These are phyloP conservation scores for Trichogramma pretiosum DNA, from an alignment of 1,140 invertebrate species.

Conservation along the genomic window DNA sequence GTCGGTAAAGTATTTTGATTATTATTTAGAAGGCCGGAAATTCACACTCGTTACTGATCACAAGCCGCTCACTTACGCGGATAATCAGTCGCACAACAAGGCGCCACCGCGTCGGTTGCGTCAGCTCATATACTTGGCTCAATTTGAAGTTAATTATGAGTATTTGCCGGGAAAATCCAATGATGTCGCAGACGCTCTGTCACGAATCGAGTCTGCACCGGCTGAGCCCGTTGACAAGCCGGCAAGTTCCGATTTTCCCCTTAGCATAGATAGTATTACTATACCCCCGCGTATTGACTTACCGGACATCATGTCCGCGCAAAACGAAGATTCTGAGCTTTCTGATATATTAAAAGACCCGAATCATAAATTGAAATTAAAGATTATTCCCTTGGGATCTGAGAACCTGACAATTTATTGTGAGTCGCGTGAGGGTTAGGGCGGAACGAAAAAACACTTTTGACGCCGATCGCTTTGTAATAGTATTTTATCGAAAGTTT, in stretches of 20 bases:
- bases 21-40: constrained; percentile 24
- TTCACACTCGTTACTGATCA: constrained; percentile 19
- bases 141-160: neutral
- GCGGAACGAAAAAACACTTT: too few relatives aligned
- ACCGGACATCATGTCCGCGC: too few relatives aligned
- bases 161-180: neutral
- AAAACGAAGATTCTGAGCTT: neutral
- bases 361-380: neutral
- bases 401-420: neutral
- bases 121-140: neutral
- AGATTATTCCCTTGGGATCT: neutral
- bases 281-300: too few relatives aligned
- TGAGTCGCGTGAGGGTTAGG: neutral
- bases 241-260: too few relatives aligned
- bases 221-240: neutral
- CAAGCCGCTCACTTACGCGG: constrained; percentile 14
- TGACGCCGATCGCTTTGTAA: too few relatives aligned
- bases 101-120: constrained; percentile 1
- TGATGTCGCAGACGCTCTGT: constrained; percentile 20
- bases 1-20: constrained; percentile 29
- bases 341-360: neutral
- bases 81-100: constrained; percentile 6
- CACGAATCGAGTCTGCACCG: constrained; percentile 7
- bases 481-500: too few relatives aligned
- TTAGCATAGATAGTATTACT: too few relatives aligned